Percentiles rank a stretch among this genome's conserved stretches.
Evolutionary conservation across 35 echinoderm and acorn worm species (phyloP).

Genomic region (Holothuria glaberrima): DNA sequence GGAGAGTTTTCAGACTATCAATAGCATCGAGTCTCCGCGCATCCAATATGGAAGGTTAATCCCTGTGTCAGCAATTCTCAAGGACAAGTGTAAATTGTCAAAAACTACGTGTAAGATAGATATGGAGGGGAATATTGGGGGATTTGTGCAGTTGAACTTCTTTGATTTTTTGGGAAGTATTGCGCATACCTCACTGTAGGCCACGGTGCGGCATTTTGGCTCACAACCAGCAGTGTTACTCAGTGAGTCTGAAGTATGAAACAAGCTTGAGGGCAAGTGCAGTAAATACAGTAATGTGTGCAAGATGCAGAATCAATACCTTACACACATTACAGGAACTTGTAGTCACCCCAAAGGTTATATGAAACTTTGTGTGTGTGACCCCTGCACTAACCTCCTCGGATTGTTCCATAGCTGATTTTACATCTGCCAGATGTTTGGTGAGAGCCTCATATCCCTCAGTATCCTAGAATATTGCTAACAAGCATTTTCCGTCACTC

Average conservation of each 20-base stretch:
- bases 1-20: slow-evolving; percentile 39
- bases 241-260: too few species aligned
- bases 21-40: slow-evolving; percentile 54
- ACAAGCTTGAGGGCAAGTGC: slow-evolving; percentile 46
- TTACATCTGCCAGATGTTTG: slow-evolving; percentile 30
- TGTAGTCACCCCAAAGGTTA: slow-evolving; percentile 56
- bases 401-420: slow-evolving; percentile 12
- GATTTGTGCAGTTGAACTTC: slow-evolving; percentile 51
- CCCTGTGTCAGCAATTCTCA: slow-evolving; percentile 28
- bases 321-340: slow-evolving; percentile 33
- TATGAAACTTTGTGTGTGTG: slow-evolving; percentile 51
- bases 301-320: slow-evolving; percentile 50
- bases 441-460: slow-evolving; percentile 47
- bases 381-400: slow-evolving; percentile 1
- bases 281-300: slow-evolving; percentile 50
- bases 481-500: slow-evolving; percentile 34
- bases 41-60: slow-evolving; percentile 41
- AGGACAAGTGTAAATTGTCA: slow-evolving; percentile 55
- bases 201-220: neutral
- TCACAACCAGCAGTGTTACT: too few species aligned
- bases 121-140: slow-evolving; percentile 46
- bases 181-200: too few species aligned
- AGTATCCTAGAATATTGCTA: slow-evolving; percentile 47
- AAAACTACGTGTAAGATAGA: slow-evolving; percentile 51
- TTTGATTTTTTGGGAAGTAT: slow-evolving; percentile 50